Conservation (phyloP, 2,888 invertebrate genomes). For the Iphiclides podalirius region DNA sequence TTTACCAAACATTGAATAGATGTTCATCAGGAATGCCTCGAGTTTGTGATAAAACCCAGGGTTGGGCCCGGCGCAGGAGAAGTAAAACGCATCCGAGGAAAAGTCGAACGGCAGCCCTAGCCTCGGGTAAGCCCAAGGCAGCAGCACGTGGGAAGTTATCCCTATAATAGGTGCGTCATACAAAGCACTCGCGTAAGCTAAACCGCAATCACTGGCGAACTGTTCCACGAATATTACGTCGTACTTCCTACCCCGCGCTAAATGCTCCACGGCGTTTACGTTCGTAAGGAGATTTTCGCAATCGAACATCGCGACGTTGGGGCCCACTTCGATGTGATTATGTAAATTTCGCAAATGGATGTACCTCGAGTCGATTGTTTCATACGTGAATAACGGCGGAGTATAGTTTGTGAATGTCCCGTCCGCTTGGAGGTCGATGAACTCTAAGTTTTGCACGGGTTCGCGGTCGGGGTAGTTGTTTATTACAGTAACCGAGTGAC, state of each 20-base stretch:
- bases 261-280: constrained; percentile 41
- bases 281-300: constrained; percentile 54
- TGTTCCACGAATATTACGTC: constrained; percentile 72
- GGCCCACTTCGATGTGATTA: constrained; percentile 33
- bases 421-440: constrained; percentile 64
- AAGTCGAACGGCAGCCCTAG: constrained; percentile 72
- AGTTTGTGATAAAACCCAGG: constrained; percentile 46
- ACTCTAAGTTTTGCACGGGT: constrained; percentile 70
- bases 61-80: constrained; percentile 50
- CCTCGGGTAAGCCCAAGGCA: constrained; percentile 68
- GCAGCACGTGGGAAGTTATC: constrained; percentile 68
- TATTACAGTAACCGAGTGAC: constrained; percentile 82
- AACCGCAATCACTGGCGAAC: constrained; percentile 66
- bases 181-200: constrained; percentile 54
- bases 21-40: constrained; percentile 42
- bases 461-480: constrained; percentile 77
- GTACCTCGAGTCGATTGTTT: constrained; percentile 31
- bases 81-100: constrained; percentile 67
- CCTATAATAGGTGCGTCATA: constrained; percentile 74
- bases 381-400: constrained; percentile 36
- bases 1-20: constrained; percentile 36
- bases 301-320: constrained; percentile 30
- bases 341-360: constrained; percentile 36
- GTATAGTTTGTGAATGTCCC: constrained; percentile 18
- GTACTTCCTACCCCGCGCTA: constrained; percentile 42